Evolutionary conservation across 1,140 invertebrate genomes (phyloP).

Genomic region (Drosophila tsacasi): DNA sequence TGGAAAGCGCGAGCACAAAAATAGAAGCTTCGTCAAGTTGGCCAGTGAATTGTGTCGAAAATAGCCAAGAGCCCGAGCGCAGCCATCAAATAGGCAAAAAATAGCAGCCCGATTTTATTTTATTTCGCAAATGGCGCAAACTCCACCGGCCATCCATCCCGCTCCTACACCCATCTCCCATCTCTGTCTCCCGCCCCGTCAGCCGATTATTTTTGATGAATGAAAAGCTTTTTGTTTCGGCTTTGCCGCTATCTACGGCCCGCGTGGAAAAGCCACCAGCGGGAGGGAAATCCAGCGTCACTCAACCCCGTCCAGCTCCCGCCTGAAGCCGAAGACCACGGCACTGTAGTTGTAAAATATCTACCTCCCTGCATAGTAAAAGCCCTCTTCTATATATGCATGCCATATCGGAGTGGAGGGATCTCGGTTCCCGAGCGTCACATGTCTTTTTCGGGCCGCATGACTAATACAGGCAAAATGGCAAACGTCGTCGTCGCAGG

Average conservation of each 20-base stretch:
- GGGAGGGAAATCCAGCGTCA: constrained; percentile 4
- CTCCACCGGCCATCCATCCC: constrained; percentile 49
- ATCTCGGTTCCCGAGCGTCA: constrained; percentile 57
- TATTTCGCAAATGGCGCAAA: constrained; percentile 65
- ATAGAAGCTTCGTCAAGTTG: constrained; percentile 74
- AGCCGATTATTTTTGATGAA: constrained; percentile 77
- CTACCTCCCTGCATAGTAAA: constrained; percentile 49
- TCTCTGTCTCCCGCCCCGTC: constrained; percentile 23
- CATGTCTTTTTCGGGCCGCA: constrained; percentile 79
- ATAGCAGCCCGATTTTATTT: constrained; percentile 46
- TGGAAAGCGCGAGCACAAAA: constrained; percentile 34
- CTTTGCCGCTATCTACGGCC: constrained; percentile 53
- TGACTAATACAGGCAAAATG: constrained; percentile 81
- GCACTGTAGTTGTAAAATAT: constrained; percentile 51
- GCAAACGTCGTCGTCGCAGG: constrained; percentile 51
- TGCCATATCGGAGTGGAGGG: constrained; percentile 11
- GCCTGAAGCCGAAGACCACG: constrained; percentile 2
- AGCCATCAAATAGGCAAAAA: constrained; percentile 60
- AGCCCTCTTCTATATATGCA: constrained; percentile 8
- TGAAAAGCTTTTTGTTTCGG: constrained; percentile 78
- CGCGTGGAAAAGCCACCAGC: constrained; percentile 21
- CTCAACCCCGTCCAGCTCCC: constrained; percentile 7
- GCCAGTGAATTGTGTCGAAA: constrained; percentile 46
- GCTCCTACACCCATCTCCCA: constrained; percentile 3
- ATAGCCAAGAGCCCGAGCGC: constrained; percentile 48